These are phyloP conservation scores for Lacerta agilis DNA, from an alignment of 2,797 vertebrate species.

Conservation along the genomic window DNA sequence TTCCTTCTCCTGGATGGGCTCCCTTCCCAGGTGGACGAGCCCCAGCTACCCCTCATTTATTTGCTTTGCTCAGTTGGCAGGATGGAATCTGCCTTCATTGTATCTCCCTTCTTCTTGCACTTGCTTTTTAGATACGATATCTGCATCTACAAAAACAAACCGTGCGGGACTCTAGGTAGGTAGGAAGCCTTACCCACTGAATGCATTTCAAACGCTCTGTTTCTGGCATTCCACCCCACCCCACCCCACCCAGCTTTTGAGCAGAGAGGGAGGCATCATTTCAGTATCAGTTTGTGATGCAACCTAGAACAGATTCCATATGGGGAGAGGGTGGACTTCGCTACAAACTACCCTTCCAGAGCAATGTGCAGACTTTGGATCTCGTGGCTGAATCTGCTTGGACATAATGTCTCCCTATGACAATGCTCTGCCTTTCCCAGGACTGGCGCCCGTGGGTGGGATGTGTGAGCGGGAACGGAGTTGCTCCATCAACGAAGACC, in stretches of 20 bases:
- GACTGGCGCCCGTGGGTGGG: conserved; percentile 94
- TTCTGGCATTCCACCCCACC: too few relatives aligned
- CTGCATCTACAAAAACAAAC: conserved; percentile 99
- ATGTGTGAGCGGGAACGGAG: conserved; percentile 98
- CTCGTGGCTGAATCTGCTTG: background rate
- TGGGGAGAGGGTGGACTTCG: too few relatives aligned
- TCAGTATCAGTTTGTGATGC: too few relatives aligned
- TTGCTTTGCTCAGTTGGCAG: background rate
- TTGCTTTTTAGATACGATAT: conserved; percentile 89
- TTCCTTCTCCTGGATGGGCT: too few relatives aligned
- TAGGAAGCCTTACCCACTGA: background rate
- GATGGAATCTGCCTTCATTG: background rate
- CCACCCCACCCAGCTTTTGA: too few relatives aligned
- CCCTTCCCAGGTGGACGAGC: too few relatives aligned
- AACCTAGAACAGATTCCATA: too few relatives aligned
- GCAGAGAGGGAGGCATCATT: too few relatives aligned
- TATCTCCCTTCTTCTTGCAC: background rate
- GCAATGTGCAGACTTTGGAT: background rate
- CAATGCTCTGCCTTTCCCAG: conserved; percentile 70
- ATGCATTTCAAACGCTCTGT: too few relatives aligned
- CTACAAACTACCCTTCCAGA: too few relatives aligned
- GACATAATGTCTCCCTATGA: background rate
- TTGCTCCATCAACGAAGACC: conserved; percentile 99
- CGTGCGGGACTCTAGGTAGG: conserved; percentile 96
- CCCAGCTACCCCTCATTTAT: too few relatives aligned